Evolutionary conservation across 2,797 vertebrate genomes (phyloP), one percentile per base, ranked within the genome.

Genomic region (Dryobates pubescens): DNA sequence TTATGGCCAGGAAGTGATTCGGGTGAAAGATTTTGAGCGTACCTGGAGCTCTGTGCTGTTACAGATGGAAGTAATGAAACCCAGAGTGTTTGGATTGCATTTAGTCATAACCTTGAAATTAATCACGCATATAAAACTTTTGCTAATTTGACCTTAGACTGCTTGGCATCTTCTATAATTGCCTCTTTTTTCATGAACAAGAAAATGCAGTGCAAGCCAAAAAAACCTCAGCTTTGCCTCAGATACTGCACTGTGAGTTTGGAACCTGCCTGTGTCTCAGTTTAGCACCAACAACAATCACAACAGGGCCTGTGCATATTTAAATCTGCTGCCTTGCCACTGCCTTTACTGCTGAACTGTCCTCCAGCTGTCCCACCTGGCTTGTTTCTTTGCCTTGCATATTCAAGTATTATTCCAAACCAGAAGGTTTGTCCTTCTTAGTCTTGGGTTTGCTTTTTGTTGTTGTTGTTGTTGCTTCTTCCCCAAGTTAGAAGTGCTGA

Each of bases 41-140:
- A 69, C 61, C 71, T 76, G 18, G 61, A 68, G 3, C 75, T 54
- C 64, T n/a, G 57, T 61, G 92, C 84, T 86, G 49, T 18, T 74
- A 45, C 81, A 87, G 91, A 67, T 83, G 88, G 94, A 64, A 88
- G 63, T 45, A 68, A 86, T 91, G 89, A 87, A 85, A 68, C 65
- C 64, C 27, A 3, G 5, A 14, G 41, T 27, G 41, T 41, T 79
- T 5, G 16, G 20, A 19, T 36, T 83, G 20, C 64, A 59, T 68
- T 30, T 36, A 49, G 24, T 61, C 57, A 17, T 61, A 30, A 22
- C 43, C 82, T 54, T 61, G 63, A 69, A 81, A 83, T 75, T 6
- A 62, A 54, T 68, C 65, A 74, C 0, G 1, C 2, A 7, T 69
- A 13, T 11, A 18, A 81, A 68, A 38, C 63, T 20, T 89, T 26